A percentile compares a stretch with the other conserved stretches of the same genome.
phyloP scores from a whole-genome alignment of 1,140 invertebrate species.

The Dolichoris vasculosae region DNA sequence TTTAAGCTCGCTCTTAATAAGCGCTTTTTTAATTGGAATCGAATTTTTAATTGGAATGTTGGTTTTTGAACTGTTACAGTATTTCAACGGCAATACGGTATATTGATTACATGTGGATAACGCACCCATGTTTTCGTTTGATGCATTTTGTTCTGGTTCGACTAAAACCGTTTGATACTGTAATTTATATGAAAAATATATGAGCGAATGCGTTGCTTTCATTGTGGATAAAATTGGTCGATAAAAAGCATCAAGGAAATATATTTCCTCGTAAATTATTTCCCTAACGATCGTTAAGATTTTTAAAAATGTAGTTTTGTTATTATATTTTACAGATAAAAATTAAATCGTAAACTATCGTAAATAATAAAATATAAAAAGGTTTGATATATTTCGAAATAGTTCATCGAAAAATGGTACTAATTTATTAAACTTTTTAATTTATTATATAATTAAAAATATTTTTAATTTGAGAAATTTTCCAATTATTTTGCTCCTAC shows the following conservation, averaged over 20 bases:
- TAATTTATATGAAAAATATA: conserved; percentile 50
- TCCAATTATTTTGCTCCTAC: no score
- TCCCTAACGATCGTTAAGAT: neutral
- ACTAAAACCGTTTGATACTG: conserved; percentile 68
- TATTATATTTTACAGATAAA: neutral
- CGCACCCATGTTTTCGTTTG: conserved; percentile 48
- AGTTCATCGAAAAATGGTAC: no score
- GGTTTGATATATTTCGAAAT: neutral
- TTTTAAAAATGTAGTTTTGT: neutral
- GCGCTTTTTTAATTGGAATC: neutral
- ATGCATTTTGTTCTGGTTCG: conserved; percentile 52
- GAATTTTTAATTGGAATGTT: neutral
- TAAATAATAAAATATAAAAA: neutral
- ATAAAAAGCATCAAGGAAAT: neutral
- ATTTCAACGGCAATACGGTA: neutral
- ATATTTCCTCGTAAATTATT: neutral
- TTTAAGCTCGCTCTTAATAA: neutral
- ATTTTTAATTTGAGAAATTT: no score
- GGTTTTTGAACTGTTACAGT: neutral
- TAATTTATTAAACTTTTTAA: no score
- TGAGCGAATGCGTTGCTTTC: neutral
- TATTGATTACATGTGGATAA: neutral
- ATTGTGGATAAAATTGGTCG: neutral
- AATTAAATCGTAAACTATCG: neutral
- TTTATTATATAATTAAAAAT: no score